Evolutionary conservation across 2,888 invertebrate species (phyloP), one percentile per base, ranked within the genome.

Genomic region (Dendrolimus houi): DNA sequence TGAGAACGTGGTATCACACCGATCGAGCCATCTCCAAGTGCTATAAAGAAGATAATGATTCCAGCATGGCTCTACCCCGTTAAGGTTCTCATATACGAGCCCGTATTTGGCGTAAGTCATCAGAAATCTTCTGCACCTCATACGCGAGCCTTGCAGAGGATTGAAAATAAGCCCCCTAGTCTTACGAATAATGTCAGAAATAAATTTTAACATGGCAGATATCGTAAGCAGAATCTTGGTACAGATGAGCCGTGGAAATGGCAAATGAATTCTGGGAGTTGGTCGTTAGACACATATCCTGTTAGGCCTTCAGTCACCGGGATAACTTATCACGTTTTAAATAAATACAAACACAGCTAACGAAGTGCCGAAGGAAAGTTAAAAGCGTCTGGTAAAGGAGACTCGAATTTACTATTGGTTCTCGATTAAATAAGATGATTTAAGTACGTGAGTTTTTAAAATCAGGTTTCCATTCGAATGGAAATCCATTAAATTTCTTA

Each of bases 291-390:
- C 74, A 80, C 78, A 77, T 82, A 84, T 84, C 83, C 85, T 76
- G 82, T 82, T 79, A 77, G 75, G 75, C 71, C 68, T 72, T 81
- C 82, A 77, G 76, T 84, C 79, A 70, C 73, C 73, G 74, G 76
- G 73, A 70, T 78, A 84, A 88, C 83, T 87, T 87, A 87, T 87
- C 84, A 83, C 78, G 79, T 71, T 81, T 76, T 83, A 84, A 87
- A 87, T 86, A 87, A 86, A 88, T 80, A 87, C 84, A 84, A 85
- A 83, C 79, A 81, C 71, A 69, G 70, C 83, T 88, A 89, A 89
- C 85, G 85, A 87, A 84, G 85, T 87, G 88, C 79, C 78, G 82
- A 87, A 83, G 82, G 80, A 80, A 83, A 85, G 83, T 86, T 87
- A 82, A 87, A 86, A 87, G 81, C 83, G 83, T 77, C 79, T 75